Evolutionary conservation across 2,113 vertebrate species (phyloP).

Genomic region (Cebidichthys violaceus): DNA sequence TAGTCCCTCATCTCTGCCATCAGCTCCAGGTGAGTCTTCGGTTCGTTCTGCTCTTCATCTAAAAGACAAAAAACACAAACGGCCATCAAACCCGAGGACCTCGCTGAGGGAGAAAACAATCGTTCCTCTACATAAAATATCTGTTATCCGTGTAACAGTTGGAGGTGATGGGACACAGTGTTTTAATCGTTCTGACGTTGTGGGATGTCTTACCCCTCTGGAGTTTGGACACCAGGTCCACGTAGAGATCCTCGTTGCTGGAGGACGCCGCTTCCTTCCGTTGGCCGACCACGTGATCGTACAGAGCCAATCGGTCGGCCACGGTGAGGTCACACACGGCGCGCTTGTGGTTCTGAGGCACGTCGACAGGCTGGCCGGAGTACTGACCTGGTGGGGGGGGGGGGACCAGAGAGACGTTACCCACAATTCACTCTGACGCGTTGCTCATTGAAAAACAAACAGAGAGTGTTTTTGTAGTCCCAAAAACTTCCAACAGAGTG

Average conservation of each 20-base stretch:
- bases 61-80: slow-evolving; percentile 14
- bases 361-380: slow-evolving; percentile 87
- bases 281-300: slow-evolving; percentile 89
- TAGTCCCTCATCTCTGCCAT: slow-evolving; percentile 99
- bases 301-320: slow-evolving; percentile 93
- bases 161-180: neutral
- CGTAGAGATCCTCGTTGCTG: slow-evolving; percentile 93
- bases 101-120: no score
- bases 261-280: slow-evolving; percentile 80
- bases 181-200: neutral
- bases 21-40: slow-evolving; percentile 97
- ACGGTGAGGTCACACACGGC: slow-evolving; percentile 92
- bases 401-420: slow-evolving; percentile 56
- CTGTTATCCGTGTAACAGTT: neutral
- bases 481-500: no score
- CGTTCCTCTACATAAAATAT: no score
- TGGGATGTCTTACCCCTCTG: slow-evolving; percentile 85
- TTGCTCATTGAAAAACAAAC: neutral
- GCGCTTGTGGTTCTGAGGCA: slow-evolving; percentile 95
- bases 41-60: slow-evolving; percentile 91
- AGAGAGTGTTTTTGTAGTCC: no score
- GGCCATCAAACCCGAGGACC: no score
- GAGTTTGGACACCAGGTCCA: slow-evolving; percentile 96
- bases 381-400: slow-evolving; percentile 84
- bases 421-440: neutral